Percentiles rank a stretch among this genome's conserved stretches.
These are phyloP conservation scores for Morpho achilles DNA, from an alignment of 2,888 invertebrate genomes.

Conservation along the genomic window DNA sequence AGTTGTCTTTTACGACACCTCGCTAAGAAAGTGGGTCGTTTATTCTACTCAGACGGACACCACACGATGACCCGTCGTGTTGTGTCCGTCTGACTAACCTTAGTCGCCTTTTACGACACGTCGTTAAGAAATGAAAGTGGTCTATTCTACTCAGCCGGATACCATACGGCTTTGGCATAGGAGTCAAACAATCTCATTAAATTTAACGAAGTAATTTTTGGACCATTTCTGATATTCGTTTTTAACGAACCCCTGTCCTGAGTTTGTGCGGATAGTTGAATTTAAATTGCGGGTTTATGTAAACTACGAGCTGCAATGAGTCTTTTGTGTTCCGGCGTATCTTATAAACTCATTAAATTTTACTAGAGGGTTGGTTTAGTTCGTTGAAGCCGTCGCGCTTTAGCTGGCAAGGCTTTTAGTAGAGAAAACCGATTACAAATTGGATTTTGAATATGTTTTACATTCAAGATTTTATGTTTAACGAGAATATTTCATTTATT, in stretches of 20 bases:
- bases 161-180: too few species aligned
- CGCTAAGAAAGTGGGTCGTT: too few species aligned
- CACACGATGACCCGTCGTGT: too few species aligned
- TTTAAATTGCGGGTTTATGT: conserved; percentile 34
- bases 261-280: conserved; percentile 26
- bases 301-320: conserved; percentile 24
- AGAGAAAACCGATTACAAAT: background rate
- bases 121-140: too few species aligned
- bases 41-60: too few species aligned
- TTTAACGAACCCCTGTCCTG: conserved; percentile 1
- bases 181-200: conserved; percentile 5
- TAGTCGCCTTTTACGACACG: too few species aligned
- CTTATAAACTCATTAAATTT: conserved; percentile 24
- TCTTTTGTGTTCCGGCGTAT: conserved; percentile 26
- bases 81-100: too few species aligned
- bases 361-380: conserved; percentile 7
- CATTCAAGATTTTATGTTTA: too few species aligned
- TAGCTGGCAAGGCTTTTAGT: conserved; percentile 1
- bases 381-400: conserved; percentile 1
- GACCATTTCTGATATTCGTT: conserved; percentile 9
- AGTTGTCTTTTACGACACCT: too few species aligned
- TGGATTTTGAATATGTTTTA: background rate
- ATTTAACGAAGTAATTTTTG: conserved; percentile 2
- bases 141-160: too few species aligned
- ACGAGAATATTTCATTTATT: too few species aligned